Evolutionary conservation across 1,140 invertebrate species (phyloP), one percentile per base, ranked within the genome.

Genomic region (Zaprionus africanus): DNA sequence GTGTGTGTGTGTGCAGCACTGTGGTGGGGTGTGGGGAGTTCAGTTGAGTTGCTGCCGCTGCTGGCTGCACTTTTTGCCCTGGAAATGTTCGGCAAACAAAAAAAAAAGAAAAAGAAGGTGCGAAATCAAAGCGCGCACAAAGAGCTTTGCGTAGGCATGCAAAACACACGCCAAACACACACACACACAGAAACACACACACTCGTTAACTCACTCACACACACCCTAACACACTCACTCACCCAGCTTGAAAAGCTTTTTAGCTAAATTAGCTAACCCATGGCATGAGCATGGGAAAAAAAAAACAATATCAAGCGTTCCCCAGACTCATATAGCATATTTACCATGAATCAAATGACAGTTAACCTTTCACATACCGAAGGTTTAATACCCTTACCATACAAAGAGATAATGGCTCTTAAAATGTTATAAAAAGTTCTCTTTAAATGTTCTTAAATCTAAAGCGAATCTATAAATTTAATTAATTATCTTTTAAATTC

Each of bases 121-220:
- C 24, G 26, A 46, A 36, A 46, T 59, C 63, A 65, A 65, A 65
- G 24, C 54, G 41, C 69, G 24, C 57, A 69, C 49, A 57, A 46
- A 28, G 38, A 61, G 59, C 59, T 61, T 61, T 61, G 59, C 15
- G 24, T 61, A 46, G 38, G 24, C 57, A 58, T 36, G 56, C 51
- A 56, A 56, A 56, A n/a, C 26, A 56, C 53, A 56, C 26, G 28
- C 26, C 17, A 31, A 13, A 51, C 41, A 62, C 26, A 28, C 41
- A 61, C 34, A 26, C 15, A 41, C 13, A 60, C 13, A 60, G 12
- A 61, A 13, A 46, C 6, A n/a, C 31, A 12, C 19, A 41, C 38
- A 61, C 11, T 17, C 24, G 46, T 12, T 31, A 12, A 4, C 36
- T 26, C 36, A 46, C n/a, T 5, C 4, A 62, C 17, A 51, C 38